Evolutionary conservation across 2,113 vertebrate genomes (phyloP).

Genomic region (Thermophis baileyi): DNA sequence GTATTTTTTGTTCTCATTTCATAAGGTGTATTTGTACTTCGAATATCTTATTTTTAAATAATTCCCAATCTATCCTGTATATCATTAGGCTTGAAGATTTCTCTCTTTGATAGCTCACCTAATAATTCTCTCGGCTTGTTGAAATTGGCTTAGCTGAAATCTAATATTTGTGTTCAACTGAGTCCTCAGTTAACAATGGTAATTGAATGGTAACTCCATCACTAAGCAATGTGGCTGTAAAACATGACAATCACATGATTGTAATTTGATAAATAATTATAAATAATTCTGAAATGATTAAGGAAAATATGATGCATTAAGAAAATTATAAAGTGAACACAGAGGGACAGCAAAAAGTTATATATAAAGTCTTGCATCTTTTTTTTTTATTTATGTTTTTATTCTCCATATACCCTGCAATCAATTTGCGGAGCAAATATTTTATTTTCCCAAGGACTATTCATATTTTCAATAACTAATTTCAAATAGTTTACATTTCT

Average conservation of each 20-base stretch:
- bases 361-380: neutral
- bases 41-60: neutral
- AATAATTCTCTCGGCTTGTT: neutral
- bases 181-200: neutral
- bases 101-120: neutral
- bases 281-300: neutral
- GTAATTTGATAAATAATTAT: neutral
- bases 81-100: neutral
- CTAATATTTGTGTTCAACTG: neutral
- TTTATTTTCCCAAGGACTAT: neutral
- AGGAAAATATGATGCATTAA: neutral
- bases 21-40: neutral
- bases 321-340: neutral
- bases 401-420: neutral
- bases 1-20: neutral
- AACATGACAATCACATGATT: neutral
- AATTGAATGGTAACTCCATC: neutral
- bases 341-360: neutral
- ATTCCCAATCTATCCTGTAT: neutral
- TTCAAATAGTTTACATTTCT: neutral
- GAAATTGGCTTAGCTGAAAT: neutral
- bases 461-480: neutral
- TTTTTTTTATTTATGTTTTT: neutral
- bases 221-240: neutral
- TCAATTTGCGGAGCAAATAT: neutral